Conservation (phyloP, 2,797 vertebrate genomes). For the Platyrinchus mystaceus region DNA sequence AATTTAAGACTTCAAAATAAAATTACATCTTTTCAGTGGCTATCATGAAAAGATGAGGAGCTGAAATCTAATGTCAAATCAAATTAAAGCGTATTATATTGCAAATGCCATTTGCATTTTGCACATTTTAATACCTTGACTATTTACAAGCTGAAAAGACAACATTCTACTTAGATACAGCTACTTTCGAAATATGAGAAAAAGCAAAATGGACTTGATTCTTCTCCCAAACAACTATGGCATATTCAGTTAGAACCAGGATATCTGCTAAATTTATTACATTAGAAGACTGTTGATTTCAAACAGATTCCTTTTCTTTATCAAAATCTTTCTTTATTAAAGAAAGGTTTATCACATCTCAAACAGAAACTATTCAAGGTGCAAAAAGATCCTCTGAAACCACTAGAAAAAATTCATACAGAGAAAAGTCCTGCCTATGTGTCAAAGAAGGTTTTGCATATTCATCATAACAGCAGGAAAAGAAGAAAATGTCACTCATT, state of each 20-base stretch:
- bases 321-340: not conserved
- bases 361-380: not conserved
- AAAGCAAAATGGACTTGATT: not conserved
- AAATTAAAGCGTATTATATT: conserved; percentile 47
- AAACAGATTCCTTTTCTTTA: not conserved
- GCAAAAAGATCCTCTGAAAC: not conserved
- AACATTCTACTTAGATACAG: not conserved
- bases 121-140: conserved; percentile 14
- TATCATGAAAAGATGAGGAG: conserved; percentile 58
- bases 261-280: not conserved
- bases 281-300: not conserved
- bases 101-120: conserved; percentile 45
- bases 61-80: conserved; percentile 63
- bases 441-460: not conserved
- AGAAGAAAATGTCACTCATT: not conserved
- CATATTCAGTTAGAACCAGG: not conserved
- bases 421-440: not conserved
- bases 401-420: not conserved
- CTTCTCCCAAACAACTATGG: not conserved
- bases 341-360: not conserved
- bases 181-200: not conserved
- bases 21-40: conserved; percentile 70
- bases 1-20: conserved; percentile 72
- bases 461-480: not conserved
- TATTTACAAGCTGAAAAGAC: not conserved